These are phyloP conservation scores for Sebastes fasciatus DNA, from an alignment of 2,113 vertebrate species.

Conservation along the genomic window DNA sequence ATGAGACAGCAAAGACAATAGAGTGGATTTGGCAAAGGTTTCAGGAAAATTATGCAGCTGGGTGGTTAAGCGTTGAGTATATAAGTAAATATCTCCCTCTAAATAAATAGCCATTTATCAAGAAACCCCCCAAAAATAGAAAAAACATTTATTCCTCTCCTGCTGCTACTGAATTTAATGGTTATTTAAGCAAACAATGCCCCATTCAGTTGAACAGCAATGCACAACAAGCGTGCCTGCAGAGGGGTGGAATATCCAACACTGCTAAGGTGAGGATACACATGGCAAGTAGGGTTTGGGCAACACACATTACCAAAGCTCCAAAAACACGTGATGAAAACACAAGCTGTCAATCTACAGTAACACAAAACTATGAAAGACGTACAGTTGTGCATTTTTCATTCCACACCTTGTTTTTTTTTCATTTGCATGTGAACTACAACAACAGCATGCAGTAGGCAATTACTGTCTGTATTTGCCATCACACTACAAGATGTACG, in stretches of 20 bases:
- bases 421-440: neutral
- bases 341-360: neutral
- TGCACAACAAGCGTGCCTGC: neutral
- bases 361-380: neutral
- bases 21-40: neutral
- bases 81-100: neutral
- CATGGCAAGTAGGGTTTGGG: neutral
- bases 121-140: neutral
- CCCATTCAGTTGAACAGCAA: neutral
- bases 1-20: neutral
- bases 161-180: neutral
- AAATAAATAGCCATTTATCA: neutral
- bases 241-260: neutral
- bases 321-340: neutral
- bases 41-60: neutral
- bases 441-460: neutral
- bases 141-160: neutral
- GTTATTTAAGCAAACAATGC: slow-evolving; percentile 12
- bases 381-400: neutral
- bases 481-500: slow-evolving; percentile 1
- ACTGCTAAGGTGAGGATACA: neutral
- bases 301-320: neutral
- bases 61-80: neutral
- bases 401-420: neutral
- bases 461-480: neutral